phyloP scores from a whole-genome alignment of 2,888 invertebrate species.

The Steromphala cineraria region DNA sequence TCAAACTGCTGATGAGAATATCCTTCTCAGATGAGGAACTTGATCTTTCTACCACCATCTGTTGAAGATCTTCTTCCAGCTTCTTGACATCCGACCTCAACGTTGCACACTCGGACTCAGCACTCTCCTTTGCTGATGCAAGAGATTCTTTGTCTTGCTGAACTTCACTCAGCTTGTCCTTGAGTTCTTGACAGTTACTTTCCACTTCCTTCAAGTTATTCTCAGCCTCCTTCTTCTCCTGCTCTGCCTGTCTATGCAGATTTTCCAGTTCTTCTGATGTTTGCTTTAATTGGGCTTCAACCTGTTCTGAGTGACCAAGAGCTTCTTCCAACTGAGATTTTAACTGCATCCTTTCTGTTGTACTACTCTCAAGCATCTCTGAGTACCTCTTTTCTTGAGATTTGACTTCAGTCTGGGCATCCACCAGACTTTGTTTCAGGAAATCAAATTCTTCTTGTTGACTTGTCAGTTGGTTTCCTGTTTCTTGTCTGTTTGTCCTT shows the following conservation, averaged over 20 bases:
- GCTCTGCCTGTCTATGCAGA: constrained; percentile 11
- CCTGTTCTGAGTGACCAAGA: constrained; percentile 35
- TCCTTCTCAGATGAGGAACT: not conserved
- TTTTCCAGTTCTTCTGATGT: constrained; percentile 38
- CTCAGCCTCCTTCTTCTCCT: constrained; percentile 23
- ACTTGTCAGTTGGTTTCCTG: constrained; percentile 28
- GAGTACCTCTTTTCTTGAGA: not conserved
- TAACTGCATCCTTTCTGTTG: constrained; percentile 39
- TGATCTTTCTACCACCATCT: not conserved
- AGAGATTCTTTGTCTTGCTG: constrained; percentile 23
- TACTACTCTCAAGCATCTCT: constrained; percentile 16
- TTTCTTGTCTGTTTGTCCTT: constrained; percentile 24
- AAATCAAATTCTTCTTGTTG: constrained; percentile 20
- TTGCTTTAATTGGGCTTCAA: constrained; percentile 42
- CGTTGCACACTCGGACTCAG: constrained; percentile 15
- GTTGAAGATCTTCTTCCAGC: not conserved
- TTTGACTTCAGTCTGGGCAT: constrained; percentile 7
- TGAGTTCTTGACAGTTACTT: not conserved
- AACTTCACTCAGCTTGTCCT: not conserved
- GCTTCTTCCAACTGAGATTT: constrained; percentile 43
- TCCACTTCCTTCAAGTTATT: constrained; percentile 14
- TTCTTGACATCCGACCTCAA: constrained; percentile 15
- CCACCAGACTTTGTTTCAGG: constrained; percentile 23
- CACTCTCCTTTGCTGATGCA: not conserved
- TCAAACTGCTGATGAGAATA: not conserved